Evolutionary conservation across 2,797 vertebrate species (phyloP), one percentile per base, ranked within the genome.

Genomic region (Microchirus variegatus): DNA sequence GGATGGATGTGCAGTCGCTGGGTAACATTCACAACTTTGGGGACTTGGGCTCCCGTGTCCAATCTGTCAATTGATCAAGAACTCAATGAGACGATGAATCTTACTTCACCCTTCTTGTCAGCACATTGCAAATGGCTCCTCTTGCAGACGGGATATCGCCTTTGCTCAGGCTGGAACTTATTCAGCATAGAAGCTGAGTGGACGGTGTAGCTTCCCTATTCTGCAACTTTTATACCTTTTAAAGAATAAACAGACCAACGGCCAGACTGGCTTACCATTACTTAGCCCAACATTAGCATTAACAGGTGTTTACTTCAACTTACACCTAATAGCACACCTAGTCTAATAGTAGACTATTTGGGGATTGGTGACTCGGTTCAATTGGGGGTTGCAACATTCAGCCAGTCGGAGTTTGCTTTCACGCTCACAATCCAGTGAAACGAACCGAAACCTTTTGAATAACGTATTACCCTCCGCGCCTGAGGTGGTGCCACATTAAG

Each of bases 61-160:
- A 81, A 90, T 92, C 86, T 82, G 91, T 91, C 91, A 93, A 87
- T 60, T 89, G 79, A 90, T 91, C 71, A 77, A 64, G 59, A 74
- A 60, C 9, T 36, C 82, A 82, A 90, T 82, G 78, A 85, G 80
- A 81, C 77, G 69, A 88, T 90, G 87, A 82, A 89, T 90, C 90
- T 90, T 82, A 77, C 87, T 90, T 86, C 61, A 73, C 71, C 77
- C 72, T 88, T 88, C 84, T 87, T 88, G 77, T 70, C 75, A 84
- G 44, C 41, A 67, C 67, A 71, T 78, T 70, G 60, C 63, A 87
- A 86, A 82, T 77, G 62, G 48, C 17, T 69, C 59, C 17, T 69
- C 59, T 58, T 53, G 62, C 57, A 84, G 66, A 76, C 13, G 17
- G 57, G 78, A 81, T 81, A 75, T 63, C 63, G 71, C 67, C 75